Conservation (phyloP, 2,113 vertebrate species). For the Polypterus senegalus region DNA sequence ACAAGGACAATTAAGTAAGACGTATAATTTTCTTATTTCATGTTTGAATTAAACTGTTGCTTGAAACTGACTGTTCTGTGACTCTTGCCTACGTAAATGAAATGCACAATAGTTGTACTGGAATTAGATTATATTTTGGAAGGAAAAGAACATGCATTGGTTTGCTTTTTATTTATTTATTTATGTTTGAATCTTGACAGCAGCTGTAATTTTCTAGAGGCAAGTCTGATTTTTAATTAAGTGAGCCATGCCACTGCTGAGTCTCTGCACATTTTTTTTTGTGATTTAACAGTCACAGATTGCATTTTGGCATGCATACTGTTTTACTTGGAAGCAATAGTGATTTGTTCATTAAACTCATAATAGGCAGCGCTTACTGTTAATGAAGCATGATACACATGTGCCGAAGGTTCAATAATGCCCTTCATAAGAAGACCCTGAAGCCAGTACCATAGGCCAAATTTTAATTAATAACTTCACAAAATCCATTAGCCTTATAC, state of each 20-base stretch:
- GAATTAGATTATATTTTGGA: too few species aligned
- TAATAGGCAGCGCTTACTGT: conserved; percentile 12
- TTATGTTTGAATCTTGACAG: too few species aligned
- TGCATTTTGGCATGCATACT: neutral
- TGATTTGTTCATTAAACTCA: conserved; percentile 23
- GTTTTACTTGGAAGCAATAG: conserved; percentile 16
- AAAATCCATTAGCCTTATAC: conserved; percentile 36
- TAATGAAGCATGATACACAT: conserved; percentile 28
- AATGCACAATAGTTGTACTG: too few species aligned
- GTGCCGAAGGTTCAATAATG: conserved; percentile 21
- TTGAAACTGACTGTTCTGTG: too few species aligned
- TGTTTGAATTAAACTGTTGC: too few species aligned
- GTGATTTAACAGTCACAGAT: neutral
- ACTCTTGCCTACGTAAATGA: too few species aligned
- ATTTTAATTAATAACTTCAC: conserved; percentile 31
- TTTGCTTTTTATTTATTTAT: too few species aligned
- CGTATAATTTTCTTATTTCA: too few species aligned
- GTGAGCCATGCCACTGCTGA: neutral
- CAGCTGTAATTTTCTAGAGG: neutral
- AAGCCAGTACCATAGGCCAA: conserved; percentile 33
- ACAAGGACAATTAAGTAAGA: too few species aligned
- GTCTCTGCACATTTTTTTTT: neutral
- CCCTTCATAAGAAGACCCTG: conserved; percentile 30
- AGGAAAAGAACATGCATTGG: too few species aligned
- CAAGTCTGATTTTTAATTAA: neutral